Conservation (phyloP, 92 coral and sea anemone genomes). For the Porites divaricata region DNA sequence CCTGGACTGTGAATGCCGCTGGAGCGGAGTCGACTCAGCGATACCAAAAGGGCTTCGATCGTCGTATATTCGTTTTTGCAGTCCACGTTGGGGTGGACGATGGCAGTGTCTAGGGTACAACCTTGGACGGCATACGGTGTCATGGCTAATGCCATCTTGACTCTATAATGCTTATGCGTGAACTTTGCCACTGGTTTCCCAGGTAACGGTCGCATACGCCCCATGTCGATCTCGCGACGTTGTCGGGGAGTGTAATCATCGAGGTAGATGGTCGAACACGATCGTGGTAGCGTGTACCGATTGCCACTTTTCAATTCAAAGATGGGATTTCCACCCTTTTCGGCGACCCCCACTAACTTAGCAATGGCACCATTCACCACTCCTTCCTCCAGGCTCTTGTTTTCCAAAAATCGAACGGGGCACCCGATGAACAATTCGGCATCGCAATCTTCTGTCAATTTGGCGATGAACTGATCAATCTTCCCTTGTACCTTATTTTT, state of each 20-base stretch:
- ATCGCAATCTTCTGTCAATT: neutral
- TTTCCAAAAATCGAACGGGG: slow-evolving; percentile 8
- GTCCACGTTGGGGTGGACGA: slow-evolving; percentile 21
- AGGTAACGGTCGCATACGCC: neutral
- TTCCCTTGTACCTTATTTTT: neutral
- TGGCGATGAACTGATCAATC: neutral
- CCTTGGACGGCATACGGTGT: slow-evolving; percentile 11
- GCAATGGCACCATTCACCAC: slow-evolving; percentile 14
- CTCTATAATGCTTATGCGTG: neutral
- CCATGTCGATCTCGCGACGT: neutral
- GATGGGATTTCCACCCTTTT: neutral
- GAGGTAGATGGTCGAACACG: neutral
- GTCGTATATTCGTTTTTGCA: neutral
- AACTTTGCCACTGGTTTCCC: neutral
- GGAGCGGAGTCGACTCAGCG: neutral
- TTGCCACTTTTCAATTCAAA: neutral
- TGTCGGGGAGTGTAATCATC: neutral
- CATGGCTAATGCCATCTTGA: slow-evolving; percentile 6
- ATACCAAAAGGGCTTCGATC: neutral
- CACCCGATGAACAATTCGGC: neutral
- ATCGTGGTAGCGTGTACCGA: neutral
- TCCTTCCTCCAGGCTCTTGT: neutral
- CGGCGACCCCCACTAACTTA: neutral
- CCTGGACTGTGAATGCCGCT: slow-evolving; percentile 2
- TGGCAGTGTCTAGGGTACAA: neutral